Conservation (phyloP, 2,797 vertebrate species). For the Cossypha caffra region DNA sequence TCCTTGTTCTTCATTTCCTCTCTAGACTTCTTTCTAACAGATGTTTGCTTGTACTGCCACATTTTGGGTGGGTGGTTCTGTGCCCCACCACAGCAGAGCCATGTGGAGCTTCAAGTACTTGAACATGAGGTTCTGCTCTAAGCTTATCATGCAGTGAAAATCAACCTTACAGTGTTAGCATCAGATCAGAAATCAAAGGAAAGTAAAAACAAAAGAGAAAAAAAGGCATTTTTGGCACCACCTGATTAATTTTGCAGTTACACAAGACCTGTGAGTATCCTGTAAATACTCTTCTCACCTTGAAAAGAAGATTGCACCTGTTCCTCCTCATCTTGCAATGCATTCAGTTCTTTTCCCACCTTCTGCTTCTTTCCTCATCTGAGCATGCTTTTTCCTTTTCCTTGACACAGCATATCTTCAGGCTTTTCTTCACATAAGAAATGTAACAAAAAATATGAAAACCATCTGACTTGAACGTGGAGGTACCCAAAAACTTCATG, state of each 20-base stretch:
- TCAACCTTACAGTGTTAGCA: not conserved
- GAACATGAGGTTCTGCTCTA: not conserved
- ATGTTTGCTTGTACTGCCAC: not conserved
- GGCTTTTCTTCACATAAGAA: not conserved
- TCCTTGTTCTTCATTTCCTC: not conserved
- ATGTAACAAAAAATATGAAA: constrained; percentile 1
- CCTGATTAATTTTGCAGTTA: not conserved
- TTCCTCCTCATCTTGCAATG: not conserved
- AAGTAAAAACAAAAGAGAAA: not conserved
- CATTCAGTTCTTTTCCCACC: not conserved
- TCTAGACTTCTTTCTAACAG: not conserved
- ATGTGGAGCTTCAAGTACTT: not conserved
- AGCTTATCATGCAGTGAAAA: not conserved
- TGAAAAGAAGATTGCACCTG: not conserved
- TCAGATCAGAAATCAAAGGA: not conserved
- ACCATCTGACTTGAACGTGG: constrained; percentile 40
- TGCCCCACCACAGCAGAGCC: not conserved
- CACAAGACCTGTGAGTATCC: not conserved
- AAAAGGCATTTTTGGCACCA: not conserved
- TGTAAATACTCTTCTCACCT: constrained; percentile 21
- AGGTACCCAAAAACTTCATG: not conserved
- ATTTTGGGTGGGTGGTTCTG: not conserved
- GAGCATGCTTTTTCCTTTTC: not conserved
- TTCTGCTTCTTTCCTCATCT: constrained; percentile 5
- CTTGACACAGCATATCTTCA: constrained; percentile 16